These are phyloP conservation scores for Drosophila anomelani DNA, from an alignment of 2,888 invertebrate species.

Conservation along the genomic window DNA sequence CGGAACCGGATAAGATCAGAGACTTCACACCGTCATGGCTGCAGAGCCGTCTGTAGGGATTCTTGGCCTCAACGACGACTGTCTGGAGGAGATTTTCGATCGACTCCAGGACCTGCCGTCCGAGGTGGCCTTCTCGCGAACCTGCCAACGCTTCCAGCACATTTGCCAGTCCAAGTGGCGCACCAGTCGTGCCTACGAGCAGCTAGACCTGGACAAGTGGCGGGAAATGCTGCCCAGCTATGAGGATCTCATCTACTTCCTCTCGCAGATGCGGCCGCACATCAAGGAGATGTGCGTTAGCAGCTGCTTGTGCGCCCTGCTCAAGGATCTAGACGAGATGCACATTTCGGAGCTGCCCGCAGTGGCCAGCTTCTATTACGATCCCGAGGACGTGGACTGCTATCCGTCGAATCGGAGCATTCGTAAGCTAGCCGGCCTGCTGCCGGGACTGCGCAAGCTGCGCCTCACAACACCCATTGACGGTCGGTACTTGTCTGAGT, in stretches of 20 bases:
- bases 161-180: conserved; percentile 69
- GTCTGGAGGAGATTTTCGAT: conserved; percentile 72
- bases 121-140: conserved; percentile 69
- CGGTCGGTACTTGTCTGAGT: conserved; percentile 68
- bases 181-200: conserved; percentile 61
- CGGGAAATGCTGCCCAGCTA: conserved; percentile 62
- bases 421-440: conserved; percentile 61
- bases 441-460: conserved; percentile 72
- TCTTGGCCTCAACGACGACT: conserved; percentile 73
- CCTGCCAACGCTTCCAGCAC: conserved; percentile 69
- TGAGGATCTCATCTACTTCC: conserved; percentile 73
- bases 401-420: conserved; percentile 72
- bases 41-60: conserved; percentile 45
- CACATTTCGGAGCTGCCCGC: conserved; percentile 57
- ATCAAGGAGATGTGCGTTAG: conserved; percentile 63
- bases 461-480: conserved; percentile 74
- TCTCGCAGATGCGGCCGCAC: conserved; percentile 58
- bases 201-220: conserved; percentile 70
- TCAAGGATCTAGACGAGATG: conserved; percentile 74
- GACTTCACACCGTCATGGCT: conserved; percentile 39
- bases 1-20: neutral
- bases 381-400: conserved; percentile 71
- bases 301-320: conserved; percentile 68
- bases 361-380: conserved; percentile 70
- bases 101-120: conserved; percentile 66